phyloP scores from a whole-genome alignment of 2,113 vertebrate genomes.

The Cheilinus undulatus region DNA sequence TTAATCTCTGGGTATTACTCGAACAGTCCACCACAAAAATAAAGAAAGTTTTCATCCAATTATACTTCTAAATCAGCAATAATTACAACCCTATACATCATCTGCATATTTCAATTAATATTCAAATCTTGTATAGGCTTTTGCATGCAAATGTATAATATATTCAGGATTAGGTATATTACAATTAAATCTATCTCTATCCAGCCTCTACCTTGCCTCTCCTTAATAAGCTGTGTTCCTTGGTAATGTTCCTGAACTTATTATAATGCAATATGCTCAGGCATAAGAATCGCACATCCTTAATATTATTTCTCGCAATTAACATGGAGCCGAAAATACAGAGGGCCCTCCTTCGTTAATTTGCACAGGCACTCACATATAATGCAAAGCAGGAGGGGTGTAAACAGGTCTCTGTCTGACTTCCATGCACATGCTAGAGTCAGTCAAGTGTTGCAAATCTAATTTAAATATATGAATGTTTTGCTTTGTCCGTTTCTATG shows the following conservation, averaged over 20 bases:
- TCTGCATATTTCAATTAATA: constrained; percentile 87
- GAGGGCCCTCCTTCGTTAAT: constrained; percentile 81
- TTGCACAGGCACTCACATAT: constrained; percentile 77
- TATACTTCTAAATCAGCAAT: constrained; percentile 82
- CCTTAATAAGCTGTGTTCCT: constrained; percentile 84
- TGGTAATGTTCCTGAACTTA: constrained; percentile 84
- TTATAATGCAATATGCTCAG: constrained; percentile 84
- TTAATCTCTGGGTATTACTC: constrained; percentile 82
- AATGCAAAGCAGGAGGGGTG: constrained; percentile 76
- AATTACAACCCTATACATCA: constrained; percentile 81
- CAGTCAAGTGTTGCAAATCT: constrained; percentile 87
- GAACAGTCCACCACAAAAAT: constrained; percentile 86
- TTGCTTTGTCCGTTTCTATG: constrained; percentile 80
- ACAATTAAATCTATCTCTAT: constrained; percentile 81
- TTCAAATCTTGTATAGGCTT: constrained; percentile 82
- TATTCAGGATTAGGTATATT: constrained; percentile 86
- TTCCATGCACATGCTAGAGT: constrained; percentile 58
- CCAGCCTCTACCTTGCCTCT: constrained; percentile 77
- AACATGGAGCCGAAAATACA: constrained; percentile 79
- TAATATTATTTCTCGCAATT: constrained; percentile 86
- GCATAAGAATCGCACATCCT: constrained; percentile 80
- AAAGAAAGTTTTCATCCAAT: constrained; percentile 80
- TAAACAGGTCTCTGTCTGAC: constrained; percentile 82
- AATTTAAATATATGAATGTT: constrained; percentile 89
- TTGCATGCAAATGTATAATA: constrained; percentile 84